Conservation (phyloP, 2,888 invertebrate species). For the Hesperia comma region DNA sequence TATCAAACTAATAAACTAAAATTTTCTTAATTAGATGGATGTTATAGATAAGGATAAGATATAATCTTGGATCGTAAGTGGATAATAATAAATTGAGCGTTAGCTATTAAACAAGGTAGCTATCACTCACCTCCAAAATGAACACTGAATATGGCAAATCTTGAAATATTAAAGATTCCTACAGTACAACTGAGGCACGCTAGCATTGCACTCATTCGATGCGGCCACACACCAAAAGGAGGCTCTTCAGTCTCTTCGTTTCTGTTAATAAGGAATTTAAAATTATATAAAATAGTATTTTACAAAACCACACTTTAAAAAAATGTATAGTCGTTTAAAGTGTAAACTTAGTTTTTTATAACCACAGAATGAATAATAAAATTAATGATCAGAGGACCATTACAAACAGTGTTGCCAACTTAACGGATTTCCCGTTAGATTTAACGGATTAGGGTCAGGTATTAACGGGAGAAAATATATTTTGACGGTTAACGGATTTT, state of each 20-base stretch:
- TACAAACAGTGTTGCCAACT: too few relatives aligned
- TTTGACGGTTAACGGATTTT: too few relatives aligned
- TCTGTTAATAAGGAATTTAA: constrained; percentile 51
- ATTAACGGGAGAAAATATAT: too few relatives aligned
- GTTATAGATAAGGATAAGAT: neutral
- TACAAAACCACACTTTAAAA: too few relatives aligned
- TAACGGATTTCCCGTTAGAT: too few relatives aligned
- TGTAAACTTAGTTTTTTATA: neutral
- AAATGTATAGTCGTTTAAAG: neutral
- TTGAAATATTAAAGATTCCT: constrained; percentile 94
- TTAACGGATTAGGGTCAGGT: too few relatives aligned
- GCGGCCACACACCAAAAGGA: constrained; percentile 78
- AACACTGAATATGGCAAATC: constrained; percentile 93
- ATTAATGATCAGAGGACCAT: neutral
- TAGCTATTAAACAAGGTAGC: neutral
- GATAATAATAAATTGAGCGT: too few relatives aligned
- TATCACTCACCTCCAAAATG: constrained; percentile 90
- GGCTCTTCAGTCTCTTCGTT: constrained; percentile 75
- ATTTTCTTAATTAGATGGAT: too few relatives aligned
- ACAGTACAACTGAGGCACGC: constrained; percentile 93
- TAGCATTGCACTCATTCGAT: constrained; percentile 88
- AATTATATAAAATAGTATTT: too few relatives aligned
- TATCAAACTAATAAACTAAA: too few relatives aligned
- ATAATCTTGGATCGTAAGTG: too few relatives aligned
- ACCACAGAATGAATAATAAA: neutral